A percentile compares a stretch with the other conserved stretches of the same genome.
These are phyloP conservation scores for Boleophthalmus pectinirostris DNA, from an alignment of 2,113 vertebrate genomes.

Conservation along the genomic window DNA sequence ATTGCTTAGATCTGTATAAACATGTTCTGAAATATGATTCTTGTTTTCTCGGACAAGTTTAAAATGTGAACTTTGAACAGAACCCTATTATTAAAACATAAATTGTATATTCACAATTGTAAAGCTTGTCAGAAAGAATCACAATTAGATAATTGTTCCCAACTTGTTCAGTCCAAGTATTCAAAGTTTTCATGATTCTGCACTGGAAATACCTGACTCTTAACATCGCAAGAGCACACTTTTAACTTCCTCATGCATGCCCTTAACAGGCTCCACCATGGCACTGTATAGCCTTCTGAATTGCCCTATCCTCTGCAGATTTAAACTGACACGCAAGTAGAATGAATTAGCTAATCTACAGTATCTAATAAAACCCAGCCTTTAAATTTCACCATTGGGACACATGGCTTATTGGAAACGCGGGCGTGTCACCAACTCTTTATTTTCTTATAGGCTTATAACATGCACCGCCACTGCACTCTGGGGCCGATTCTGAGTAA, in stretches of 20 bases:
- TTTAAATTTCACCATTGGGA: slow-evolving; percentile 8
- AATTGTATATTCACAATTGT: no score
- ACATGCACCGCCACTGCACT: background rate
- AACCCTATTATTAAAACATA: no score
- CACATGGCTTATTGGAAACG: slow-evolving; percentile 9
- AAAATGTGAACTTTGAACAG: no score
- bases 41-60: no score
- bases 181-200: background rate
- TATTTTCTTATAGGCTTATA: slow-evolving; percentile 10
- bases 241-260: background rate
- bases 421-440: background rate
- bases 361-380: slow-evolving; percentile 2
- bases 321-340: background rate
- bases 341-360: slow-evolving; percentile 4
- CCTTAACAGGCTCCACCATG: background rate
- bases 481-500: slow-evolving; percentile 10
- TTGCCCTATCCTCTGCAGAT: background rate
- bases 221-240: background rate
- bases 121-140: no score
- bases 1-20: no score
- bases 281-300: background rate
- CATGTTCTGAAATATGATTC: no score
- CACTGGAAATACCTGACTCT: background rate
- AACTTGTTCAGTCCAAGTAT: no score
- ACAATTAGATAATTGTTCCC: no score